Evolutionary conservation across 2,113 vertebrate species (phyloP).

Genomic region (Lipophrys pholis): DNA sequence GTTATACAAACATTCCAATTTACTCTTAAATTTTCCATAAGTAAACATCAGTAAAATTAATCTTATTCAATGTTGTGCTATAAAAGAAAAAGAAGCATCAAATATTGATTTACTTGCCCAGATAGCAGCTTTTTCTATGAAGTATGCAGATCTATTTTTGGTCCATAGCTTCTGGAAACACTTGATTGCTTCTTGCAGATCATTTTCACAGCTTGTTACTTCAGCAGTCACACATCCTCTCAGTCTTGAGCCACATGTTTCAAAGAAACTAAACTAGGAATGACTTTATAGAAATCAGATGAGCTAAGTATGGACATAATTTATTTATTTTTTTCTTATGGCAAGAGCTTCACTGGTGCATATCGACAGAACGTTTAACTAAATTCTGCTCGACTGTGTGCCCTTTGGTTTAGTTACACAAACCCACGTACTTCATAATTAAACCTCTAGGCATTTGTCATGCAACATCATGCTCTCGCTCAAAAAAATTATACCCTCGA

Average conservation of each 20-base stretch:
- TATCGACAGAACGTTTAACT: background rate
- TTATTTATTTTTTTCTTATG: background rate
- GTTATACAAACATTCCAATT: too few relatives aligned
- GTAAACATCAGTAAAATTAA: background rate
- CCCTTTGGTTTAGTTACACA: too few relatives aligned
- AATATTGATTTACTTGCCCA: slow-evolving; percentile 6
- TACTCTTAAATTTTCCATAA: background rate
- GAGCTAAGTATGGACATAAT: background rate
- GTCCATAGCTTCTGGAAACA: slow-evolving; percentile 25
- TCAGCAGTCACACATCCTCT: slow-evolving; percentile 32
- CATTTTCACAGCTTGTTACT: slow-evolving; percentile 41
- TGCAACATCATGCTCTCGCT: too few relatives aligned
- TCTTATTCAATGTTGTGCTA: slow-evolving; percentile 3
- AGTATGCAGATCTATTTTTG: slow-evolving; percentile 19
- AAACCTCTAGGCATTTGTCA: too few relatives aligned
- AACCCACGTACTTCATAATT: too few relatives aligned
- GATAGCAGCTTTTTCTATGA: slow-evolving; percentile 29
- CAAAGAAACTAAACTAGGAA: background rate
- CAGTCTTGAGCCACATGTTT: slow-evolving; percentile 3
- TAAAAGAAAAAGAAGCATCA: background rate
- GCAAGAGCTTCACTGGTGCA: slow-evolving; percentile 5
- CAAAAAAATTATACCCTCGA: too few relatives aligned
- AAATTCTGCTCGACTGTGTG: too few relatives aligned
- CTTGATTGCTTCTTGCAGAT: slow-evolving; percentile 28
- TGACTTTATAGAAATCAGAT: slow-evolving; percentile 6